Evolutionary conservation across 2,797 vertebrate species (phyloP), one percentile per base, ranked within the genome.

Genomic region (Carapus acus): DNA sequence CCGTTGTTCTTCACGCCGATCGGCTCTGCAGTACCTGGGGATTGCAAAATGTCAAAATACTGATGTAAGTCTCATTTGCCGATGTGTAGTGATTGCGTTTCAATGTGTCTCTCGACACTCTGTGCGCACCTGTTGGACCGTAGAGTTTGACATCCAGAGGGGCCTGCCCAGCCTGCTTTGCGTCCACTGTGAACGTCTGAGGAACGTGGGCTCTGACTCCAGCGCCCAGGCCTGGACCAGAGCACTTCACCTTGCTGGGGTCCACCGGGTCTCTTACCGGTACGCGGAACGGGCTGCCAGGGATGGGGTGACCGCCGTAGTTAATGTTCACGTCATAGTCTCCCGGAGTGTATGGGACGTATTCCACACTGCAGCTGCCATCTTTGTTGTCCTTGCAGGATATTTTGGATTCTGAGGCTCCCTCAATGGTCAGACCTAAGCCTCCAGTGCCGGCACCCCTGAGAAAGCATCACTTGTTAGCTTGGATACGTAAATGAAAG

Each of bases 301-400:
- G 94, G 69, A 98, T 96, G 11, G 93, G 93, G 38, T 88, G 91
- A 3, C 95, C 95, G 2, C 96, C 96, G 0, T 95, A 98, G 71
- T 90, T 96, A 74, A 98, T 97, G 85, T 98, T 98, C 77, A 98
- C 89, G 0, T 98, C 94, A 0, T 98, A 98, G 79, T 92, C 91
- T 3, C 96, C 96, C 0, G 94, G 66, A 0, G 90, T 93, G 83
- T 91, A 98, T 60, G 96, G 96, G 44, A 96, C 85, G 16, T 98
- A 98, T 55, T 98, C 95, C 74, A 98, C 96, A 0, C 91, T 91
- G 52, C 96, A 98, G 84, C 96, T 98, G 5, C 96, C 96, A 0
- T 98, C 96, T 68, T 98, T 98, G 76, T 98, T 98, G 81, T 98
- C 96, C 56, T 94, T 94, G 79, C 96, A 98, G 34, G 93, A 94